phyloP scores from a whole-genome alignment of 2,113 vertebrate genomes.

The rabbit (Oryctolagus cuniculus) region DNA sequence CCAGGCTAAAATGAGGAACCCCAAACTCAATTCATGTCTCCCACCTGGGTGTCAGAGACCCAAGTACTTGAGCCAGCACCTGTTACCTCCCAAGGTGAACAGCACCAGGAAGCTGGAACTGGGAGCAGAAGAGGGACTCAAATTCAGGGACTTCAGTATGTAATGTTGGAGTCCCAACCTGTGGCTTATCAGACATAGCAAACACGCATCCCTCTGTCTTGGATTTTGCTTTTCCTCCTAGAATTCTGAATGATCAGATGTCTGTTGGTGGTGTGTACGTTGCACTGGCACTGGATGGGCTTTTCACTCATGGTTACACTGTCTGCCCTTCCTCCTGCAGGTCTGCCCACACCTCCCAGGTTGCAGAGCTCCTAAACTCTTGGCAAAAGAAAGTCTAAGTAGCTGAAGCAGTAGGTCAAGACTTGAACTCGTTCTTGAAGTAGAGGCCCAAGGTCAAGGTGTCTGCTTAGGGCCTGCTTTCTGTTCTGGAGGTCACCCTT shows the following conservation, averaged over 20 bases:
- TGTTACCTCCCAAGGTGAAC: no score
- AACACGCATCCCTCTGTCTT: no score
- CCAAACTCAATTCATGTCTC: no score
- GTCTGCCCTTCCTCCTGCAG: constrained; percentile 65
- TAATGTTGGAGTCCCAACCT: no score
- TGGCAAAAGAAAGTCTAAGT: neutral
- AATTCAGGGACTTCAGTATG: no score
- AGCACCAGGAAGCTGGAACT: no score
- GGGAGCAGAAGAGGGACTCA: no score
- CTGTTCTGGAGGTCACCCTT: neutral
- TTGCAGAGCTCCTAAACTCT: constrained; percentile 41
- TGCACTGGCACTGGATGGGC: neutral
- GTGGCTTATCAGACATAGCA: no score
- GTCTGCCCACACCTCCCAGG: constrained; percentile 66
- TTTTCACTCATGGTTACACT: constrained; percentile 3
- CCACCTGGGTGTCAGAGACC: no score
- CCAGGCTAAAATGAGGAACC: no score
- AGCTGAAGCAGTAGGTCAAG: constrained; percentile 37
- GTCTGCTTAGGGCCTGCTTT: neutral
- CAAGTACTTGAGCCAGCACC: no score
- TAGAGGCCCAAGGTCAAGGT: neutral
- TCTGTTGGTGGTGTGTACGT: neutral
- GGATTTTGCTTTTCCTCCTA: constrained; percentile 4
- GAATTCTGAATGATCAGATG: neutral
- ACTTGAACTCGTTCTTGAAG: neutral